phyloP scores from a whole-genome alignment of 2,113 vertebrate species.

The Pomatostomus ruficeps region DNA sequence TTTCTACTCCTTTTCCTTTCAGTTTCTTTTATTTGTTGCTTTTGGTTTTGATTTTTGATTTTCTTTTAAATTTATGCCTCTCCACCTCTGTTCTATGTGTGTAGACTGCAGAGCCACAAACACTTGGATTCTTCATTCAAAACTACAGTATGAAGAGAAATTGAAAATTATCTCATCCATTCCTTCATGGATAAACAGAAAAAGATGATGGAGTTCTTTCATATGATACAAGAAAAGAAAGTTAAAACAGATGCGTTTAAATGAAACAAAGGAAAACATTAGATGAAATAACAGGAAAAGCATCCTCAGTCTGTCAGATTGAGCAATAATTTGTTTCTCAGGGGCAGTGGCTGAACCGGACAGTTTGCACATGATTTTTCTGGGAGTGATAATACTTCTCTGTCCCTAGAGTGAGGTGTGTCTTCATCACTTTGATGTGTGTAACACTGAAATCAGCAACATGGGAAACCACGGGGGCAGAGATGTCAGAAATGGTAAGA shows the following conservation, averaged over 20 bases:
- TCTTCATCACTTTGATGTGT: conserved; percentile 14
- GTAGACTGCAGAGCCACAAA: neutral
- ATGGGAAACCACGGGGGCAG: neutral
- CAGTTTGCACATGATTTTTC: neutral
- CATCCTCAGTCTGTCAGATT: neutral
- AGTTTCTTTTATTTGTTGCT: neutral
- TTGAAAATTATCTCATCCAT: neutral
- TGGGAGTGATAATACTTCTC: neutral
- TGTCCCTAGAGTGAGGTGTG: conserved; percentile 25
- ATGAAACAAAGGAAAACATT: neutral
- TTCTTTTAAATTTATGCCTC: neutral
- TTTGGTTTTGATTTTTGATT: neutral
- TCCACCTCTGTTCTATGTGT: neutral
- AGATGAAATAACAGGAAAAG: conserved; percentile 17
- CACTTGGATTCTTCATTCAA: neutral
- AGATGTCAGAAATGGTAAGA: conserved; percentile 36
- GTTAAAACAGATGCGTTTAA: neutral
- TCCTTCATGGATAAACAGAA: neutral
- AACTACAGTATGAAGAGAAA: accelerated
- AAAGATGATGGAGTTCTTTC: neutral
- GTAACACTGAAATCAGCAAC: conserved; percentile 17
- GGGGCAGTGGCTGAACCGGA: neutral
- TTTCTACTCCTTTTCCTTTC: neutral
- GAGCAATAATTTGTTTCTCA: neutral
- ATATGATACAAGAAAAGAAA: neutral